Evolutionary conservation across 2,797 vertebrate species (phyloP).

Genomic region (Crenichthys baileyi): DNA sequence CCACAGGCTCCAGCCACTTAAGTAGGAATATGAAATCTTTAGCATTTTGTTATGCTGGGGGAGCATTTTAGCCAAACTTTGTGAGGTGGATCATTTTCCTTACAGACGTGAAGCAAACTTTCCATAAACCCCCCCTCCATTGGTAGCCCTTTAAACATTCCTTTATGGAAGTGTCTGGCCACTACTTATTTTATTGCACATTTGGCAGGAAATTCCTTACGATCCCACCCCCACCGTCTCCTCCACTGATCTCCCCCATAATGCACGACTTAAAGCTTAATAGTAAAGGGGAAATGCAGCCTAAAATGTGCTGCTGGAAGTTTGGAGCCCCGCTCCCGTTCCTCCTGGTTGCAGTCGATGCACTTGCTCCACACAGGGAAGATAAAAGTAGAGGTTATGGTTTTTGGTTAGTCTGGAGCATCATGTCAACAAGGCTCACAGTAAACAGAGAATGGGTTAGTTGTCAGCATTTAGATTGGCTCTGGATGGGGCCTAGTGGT

Average conservation of each 20-base stretch:
- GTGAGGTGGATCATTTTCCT: slow-evolving; percentile 53
- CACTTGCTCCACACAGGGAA: slow-evolving; percentile 30
- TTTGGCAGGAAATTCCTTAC: slow-evolving; percentile 86
- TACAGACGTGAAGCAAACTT: slow-evolving; percentile 60
- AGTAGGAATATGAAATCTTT: slow-evolving; percentile 39
- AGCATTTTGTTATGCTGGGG: slow-evolving; percentile 35
- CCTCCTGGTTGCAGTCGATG: slow-evolving; percentile 6
- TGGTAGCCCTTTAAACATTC: slow-evolving; percentile 62
- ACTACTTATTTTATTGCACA: slow-evolving; percentile 83
- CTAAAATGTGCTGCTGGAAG: slow-evolving; percentile 58
- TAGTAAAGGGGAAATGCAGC: slow-evolving; percentile 56
- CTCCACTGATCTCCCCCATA: slow-evolving; percentile 75
- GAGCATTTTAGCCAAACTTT: slow-evolving; percentile 69
- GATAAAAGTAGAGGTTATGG: slow-evolving; percentile 1
- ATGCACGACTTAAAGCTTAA: slow-evolving; percentile 73
- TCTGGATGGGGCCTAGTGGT: slow-evolving; percentile 66
- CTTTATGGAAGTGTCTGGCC: slow-evolving; percentile 72
- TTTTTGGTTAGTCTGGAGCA: slow-evolving; percentile 28
- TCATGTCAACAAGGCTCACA: slow-evolving; percentile 51
- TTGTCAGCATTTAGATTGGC: slow-evolving; percentile 50
- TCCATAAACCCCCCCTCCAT: slow-evolving; percentile 47
- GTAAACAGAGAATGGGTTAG: slow-evolving; percentile 58
- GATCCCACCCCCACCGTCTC: slow-evolving; percentile 70
- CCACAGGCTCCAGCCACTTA: slow-evolving; percentile 27
- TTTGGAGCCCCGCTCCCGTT: slow-evolving; percentile 40